Evolutionary conservation across 2,888 invertebrate species (phyloP).

Genomic region (Heliconius ethilla): DNA sequence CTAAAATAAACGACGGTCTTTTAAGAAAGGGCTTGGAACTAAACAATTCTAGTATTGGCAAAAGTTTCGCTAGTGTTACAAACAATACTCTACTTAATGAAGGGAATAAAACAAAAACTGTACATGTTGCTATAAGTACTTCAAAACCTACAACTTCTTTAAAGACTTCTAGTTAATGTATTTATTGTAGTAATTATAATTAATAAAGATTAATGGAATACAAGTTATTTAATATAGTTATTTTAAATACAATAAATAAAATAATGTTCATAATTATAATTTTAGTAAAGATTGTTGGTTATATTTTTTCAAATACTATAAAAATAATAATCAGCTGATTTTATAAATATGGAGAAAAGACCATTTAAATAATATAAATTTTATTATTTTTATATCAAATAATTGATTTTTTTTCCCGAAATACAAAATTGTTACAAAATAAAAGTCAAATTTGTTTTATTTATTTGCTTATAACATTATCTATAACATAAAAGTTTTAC

Average conservation of each 20-base stretch:
- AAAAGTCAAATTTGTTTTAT: not conserved
- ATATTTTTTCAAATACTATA: too few species aligned
- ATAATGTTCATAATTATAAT: too few species aligned
- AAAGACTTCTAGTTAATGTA: not conserved
- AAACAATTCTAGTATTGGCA: not conserved
- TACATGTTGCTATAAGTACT: not conserved
- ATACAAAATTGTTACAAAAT: not conserved
- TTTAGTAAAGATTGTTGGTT: too few species aligned
- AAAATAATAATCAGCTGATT: too few species aligned
- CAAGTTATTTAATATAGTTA: too few species aligned
- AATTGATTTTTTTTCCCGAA: not conserved
- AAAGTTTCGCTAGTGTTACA: not conserved
- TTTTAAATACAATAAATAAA: too few species aligned
- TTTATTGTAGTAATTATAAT: not conserved
- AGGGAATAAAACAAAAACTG: not conserved
- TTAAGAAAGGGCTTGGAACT: constrained; percentile 25
- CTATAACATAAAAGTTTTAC: too few species aligned
- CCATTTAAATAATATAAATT: not conserved
- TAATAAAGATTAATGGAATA: not conserved
- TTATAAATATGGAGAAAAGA: too few species aligned
- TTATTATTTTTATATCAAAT: not conserved
- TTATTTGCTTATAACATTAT: too few species aligned
- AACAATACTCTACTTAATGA: not conserved
- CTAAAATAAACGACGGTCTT: constrained; percentile 4
- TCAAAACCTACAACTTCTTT: not conserved